Conservation (phyloP, 1,140 invertebrate species). For the Sweltsa coloradensis region DNA sequence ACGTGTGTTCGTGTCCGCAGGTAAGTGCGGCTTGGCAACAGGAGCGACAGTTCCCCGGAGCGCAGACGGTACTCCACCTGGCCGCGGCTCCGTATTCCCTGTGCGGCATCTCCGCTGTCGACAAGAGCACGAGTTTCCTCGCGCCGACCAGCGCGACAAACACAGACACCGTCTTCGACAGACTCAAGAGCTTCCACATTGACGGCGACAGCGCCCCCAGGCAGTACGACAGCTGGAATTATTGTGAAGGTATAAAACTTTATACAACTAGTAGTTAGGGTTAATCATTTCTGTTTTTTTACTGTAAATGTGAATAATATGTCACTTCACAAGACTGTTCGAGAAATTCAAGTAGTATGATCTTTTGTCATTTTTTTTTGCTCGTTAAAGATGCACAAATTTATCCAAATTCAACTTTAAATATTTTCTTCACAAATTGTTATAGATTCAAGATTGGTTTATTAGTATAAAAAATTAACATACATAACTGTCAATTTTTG, state of each 20-base stretch:
- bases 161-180: constrained; percentile 24
- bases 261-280: neutral
- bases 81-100: constrained; percentile 38
- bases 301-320: too few relatives aligned
- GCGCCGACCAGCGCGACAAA: constrained; percentile 23
- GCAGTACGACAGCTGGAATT: constrained; percentile 27
- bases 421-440: too few relatives aligned
- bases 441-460: too few relatives aligned
- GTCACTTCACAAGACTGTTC: too few relatives aligned
- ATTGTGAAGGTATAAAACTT: constrained; percentile 19
- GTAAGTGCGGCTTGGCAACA: constrained; percentile 33
- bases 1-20: too few relatives aligned
- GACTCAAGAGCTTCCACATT: constrained; percentile 27
- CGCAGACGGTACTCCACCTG: constrained; percentile 32
- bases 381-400: too few relatives aligned
- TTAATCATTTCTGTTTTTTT: too few relatives aligned
- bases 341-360: too few relatives aligned
- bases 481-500: too few relatives aligned
- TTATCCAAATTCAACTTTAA: too few relatives aligned
- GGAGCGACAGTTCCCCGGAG: constrained; percentile 35
- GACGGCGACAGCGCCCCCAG: constrained; percentile 23
- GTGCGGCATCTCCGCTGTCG: constrained; percentile 44
- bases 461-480: too few relatives aligned
- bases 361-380: too few relatives aligned
- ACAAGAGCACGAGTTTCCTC: constrained; percentile 42